Conservation (phyloP, 2,797 vertebrate species). For the Argya squamiceps region DNA sequence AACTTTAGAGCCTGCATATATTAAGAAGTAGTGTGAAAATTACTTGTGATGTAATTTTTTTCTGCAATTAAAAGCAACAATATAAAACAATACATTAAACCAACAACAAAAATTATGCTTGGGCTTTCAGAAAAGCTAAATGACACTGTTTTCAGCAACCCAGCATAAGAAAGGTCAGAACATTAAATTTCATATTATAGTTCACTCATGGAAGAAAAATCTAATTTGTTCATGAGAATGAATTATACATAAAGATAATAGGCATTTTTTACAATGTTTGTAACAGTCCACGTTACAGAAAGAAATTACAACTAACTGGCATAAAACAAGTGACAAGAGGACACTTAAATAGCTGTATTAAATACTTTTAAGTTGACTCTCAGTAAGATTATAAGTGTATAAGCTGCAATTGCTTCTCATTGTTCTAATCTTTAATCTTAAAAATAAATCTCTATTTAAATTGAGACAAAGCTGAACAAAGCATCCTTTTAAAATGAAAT, state of each 20-base stretch:
- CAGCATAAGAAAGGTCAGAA: not conserved
- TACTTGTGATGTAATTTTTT: conserved; percentile 17
- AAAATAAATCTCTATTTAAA: conserved; percentile 4
- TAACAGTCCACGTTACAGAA: not conserved
- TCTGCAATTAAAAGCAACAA: conserved; percentile 60
- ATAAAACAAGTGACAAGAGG: not conserved
- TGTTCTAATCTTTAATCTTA: conserved; percentile 14
- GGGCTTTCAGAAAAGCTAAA: conserved; percentile 30
- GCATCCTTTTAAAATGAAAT: not conserved
- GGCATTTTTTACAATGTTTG: conserved; percentile 9
- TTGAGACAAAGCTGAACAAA: conserved; percentile 22
- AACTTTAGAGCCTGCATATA: conserved; percentile 63
- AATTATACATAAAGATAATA: conserved; percentile 48
- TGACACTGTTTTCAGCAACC: conserved; percentile 9
- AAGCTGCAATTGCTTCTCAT: not conserved
- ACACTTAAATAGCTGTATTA: not conserved
- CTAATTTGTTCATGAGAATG: conserved; percentile 14
- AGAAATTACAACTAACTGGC: conserved; percentile 37
- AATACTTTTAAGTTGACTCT: conserved; percentile 33
- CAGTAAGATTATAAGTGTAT: not conserved
- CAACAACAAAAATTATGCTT: conserved; percentile 25
- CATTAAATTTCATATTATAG: conserved; percentile 25
- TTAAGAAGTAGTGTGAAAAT: conserved; percentile 65
- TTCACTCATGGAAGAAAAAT: conserved; percentile 31
- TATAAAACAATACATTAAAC: conserved; percentile 16